These are phyloP conservation scores for Mythimna ferrago DNA, from an alignment of 2,888 invertebrate genomes.

Conservation along the genomic window DNA sequence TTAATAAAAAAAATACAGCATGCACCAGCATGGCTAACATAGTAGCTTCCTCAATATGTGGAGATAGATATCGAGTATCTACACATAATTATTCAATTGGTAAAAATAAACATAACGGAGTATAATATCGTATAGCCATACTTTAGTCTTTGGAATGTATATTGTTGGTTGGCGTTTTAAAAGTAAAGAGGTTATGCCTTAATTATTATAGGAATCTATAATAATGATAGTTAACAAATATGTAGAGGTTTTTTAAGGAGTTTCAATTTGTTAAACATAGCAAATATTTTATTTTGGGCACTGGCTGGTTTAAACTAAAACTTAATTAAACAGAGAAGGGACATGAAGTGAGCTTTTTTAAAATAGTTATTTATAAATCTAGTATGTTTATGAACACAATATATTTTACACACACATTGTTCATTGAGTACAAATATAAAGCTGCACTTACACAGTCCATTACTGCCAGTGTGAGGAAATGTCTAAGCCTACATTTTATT, in stretches of 20 bases:
- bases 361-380: constrained; percentile 4
- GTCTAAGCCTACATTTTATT: background rate
- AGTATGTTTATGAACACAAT: constrained; percentile 23
- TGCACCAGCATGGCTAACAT: constrained; percentile 8
- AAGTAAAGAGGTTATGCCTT: constrained; percentile 17
- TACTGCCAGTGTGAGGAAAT: background rate
- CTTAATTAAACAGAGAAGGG: constrained; percentile 8
- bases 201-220: background rate
- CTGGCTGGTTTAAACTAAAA: background rate
- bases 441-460: constrained; percentile 12
- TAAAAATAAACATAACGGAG: constrained; percentile 23
- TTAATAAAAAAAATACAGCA: background rate
- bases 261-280: constrained; percentile 1
- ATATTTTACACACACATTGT: constrained; percentile 5
- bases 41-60: background rate
- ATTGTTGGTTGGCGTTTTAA: constrained; percentile 29
- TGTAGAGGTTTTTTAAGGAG: background rate
- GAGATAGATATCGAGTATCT: constrained; percentile 20
- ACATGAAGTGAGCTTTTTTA: constrained; percentile 5
- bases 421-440: constrained; percentile 15
- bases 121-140: constrained; percentile 33
- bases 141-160: constrained; percentile 58
- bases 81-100: background rate
- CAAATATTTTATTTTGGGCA: background rate
- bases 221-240: background rate